phyloP scores from a whole-genome alignment of 2,888 invertebrate species.

The Exephanes ischioxanthus region DNA sequence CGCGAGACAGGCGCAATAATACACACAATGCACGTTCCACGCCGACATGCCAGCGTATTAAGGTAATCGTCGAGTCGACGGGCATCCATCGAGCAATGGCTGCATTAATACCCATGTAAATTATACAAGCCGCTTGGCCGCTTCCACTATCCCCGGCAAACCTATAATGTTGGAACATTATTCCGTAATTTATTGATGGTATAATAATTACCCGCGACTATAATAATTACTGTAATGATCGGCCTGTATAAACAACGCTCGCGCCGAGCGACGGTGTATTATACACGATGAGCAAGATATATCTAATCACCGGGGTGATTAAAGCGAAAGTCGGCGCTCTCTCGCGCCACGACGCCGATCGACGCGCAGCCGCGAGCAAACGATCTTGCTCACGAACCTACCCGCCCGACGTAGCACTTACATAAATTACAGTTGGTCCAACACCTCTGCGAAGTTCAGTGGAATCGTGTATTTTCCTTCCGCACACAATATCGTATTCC shows the following conservation, averaged over 20 bases:
- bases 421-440: constrained; percentile 66
- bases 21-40: constrained; percentile 65
- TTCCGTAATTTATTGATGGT: constrained; percentile 75
- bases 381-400: constrained; percentile 39
- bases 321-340: constrained; percentile 67
- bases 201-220: constrained; percentile 74
- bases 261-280: neutral
- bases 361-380: constrained; percentile 41
- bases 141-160: constrained; percentile 56
- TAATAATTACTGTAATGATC: constrained; percentile 75
- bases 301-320: constrained; percentile 70
- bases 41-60: constrained; percentile 66
- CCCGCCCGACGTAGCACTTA: constrained; percentile 58
- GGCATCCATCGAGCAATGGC: constrained; percentile 67
- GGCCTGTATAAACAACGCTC: constrained; percentile 73
- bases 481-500: constrained; percentile 38
- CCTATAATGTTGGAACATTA: constrained; percentile 74
- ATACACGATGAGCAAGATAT: constrained; percentile 61
- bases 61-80: constrained; percentile 70
- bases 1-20: constrained; percentile 69
- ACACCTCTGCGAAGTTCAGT: constrained; percentile 67
- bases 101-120: constrained; percentile 74
- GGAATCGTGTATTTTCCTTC: constrained; percentile 55
- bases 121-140: constrained; percentile 67
- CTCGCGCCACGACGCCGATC: neutral